Base-by-base conservation (phyloP, 2,888 invertebrate genomes). In the Tinea trinotella region DNA sequence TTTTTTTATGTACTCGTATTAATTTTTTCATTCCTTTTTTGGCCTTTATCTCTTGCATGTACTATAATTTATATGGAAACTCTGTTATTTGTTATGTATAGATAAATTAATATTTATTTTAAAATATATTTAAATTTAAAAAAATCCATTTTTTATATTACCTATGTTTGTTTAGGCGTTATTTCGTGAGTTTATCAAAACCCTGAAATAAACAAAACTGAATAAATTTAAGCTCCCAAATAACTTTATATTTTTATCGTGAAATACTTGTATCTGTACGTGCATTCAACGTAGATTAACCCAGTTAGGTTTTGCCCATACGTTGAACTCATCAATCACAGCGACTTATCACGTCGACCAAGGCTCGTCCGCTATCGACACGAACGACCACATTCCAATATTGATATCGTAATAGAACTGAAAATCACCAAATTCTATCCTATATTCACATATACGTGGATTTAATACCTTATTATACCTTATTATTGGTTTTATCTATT, bases 271-370 rank as follows among this genome's bases (percentile, higher is more conserved):
- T 40, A 40, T 5, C 17, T 12, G 4, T 17, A 40, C 40, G 40
- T 40, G 15, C 17, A 40, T 40, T 13, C 13, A 48, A 18, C 13
- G 40, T 40, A 40, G 48, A 22, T 50, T 50, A 50, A 24, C 50
- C 50, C 24, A 4, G 24, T 22, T 18, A 24, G 22, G 15, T 15
- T 18, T 50, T 24, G 15, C 24, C n/a, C n/a, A 50, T 24, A 50
- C 24, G 13, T 24, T 24, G 24, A 17, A n/a, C 50, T 50, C 50
- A 50, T 50, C 50, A 50, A 50, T 50, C 50, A 50, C 50, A 7
- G 9, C n/a, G 50, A 24, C 50, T 50, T 50, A 50, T 50, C 50
- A 50, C 24, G 50, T 50, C 50, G 22, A 24, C 17, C 24, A 15
- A 50, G 17, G 24, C 50, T 24, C 22, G 50, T 18, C 50, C 13